Base-by-base conservation (phyloP, 2,113 vertebrate species). In the Rhinopomastus cyanomelas region DNA sequence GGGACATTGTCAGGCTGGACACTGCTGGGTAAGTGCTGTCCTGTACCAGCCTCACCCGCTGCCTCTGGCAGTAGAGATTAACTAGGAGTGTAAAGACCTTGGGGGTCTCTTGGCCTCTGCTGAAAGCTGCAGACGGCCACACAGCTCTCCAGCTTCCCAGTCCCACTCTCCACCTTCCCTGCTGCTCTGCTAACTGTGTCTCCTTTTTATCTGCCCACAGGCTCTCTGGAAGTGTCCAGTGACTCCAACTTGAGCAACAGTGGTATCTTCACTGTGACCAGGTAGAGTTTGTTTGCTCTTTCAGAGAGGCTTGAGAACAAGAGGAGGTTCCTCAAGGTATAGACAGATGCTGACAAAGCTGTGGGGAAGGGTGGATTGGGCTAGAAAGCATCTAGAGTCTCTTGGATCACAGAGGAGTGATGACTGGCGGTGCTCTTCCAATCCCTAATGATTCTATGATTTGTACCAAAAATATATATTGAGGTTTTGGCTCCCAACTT, bases 161-260 rank as follows among this genome's bases (percentile, higher is more conserved):
- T 72, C 75, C 22, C 79, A 7, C 62, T 87, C 11, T 81, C 42
- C 17, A 1, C 27, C 57, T 27, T 76, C n/a, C 46, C 39, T 72
- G 27, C 30, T 16, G 27, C 32, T 18, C 26, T 26, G 20, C 16
- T 93, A 65, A 92, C 60, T 5, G 7, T 52, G 18, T 34, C 11
- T 89, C 49, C 55, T 76, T 8, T 93, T 81, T 59, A 21, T 95
- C 34, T 95, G 39, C 17, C 52, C 36, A 7, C 62, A 98, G 98
- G 95, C 74, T 96, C 97, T 86, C 91, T 98, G 53, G 98, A 98
- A 62, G 97, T 95, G 1, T 98, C 98, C 0, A 97, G 98, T 52
- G 98, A 99, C 52, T 98, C 98, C 25, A 98, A 95, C 74, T 96
- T 98, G 67, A 98, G 98, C 83, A 88, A 96, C 69, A 97, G 97